phyloP scores from a whole-genome alignment of 2,113 vertebrate genomes.

The Macquaria australasica region DNA sequence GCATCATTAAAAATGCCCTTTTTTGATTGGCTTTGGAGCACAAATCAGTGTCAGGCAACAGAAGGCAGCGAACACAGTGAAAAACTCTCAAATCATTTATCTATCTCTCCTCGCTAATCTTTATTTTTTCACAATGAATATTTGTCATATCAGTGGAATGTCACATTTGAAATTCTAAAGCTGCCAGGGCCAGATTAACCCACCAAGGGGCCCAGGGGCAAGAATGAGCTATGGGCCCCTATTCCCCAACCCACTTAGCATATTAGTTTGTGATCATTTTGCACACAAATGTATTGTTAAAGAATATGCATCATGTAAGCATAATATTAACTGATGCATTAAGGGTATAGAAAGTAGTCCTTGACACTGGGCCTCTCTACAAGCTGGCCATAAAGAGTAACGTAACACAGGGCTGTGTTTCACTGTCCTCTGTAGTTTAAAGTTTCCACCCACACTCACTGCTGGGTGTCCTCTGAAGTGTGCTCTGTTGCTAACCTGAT shows the following conservation, averaged over 20 bases:
- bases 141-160: not conserved
- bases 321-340: not conserved
- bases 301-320: not conserved
- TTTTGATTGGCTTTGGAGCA: conserved; percentile 51
- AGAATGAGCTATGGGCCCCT: not conserved
- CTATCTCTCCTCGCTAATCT: not conserved
- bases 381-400: no score
- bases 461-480: no score
- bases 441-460: no score
- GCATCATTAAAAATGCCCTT: conserved; percentile 54
- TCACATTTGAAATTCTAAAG: not conserved
- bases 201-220: not conserved
- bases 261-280: not conserved
- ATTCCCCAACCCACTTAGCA: not conserved
- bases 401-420: no score
- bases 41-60: conserved; percentile 44
- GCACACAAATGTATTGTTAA: not conserved
- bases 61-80: not conserved
- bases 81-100: conserved; percentile 24
- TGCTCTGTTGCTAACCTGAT: no score
- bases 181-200: not conserved
- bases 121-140: conserved; percentile 1
- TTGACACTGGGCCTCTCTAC: not conserved
- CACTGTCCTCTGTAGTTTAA: no score
- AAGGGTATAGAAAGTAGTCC: not conserved